phyloP scores from a whole-genome alignment of 2,888 invertebrate species.

The Phaonia tiefii region DNA sequence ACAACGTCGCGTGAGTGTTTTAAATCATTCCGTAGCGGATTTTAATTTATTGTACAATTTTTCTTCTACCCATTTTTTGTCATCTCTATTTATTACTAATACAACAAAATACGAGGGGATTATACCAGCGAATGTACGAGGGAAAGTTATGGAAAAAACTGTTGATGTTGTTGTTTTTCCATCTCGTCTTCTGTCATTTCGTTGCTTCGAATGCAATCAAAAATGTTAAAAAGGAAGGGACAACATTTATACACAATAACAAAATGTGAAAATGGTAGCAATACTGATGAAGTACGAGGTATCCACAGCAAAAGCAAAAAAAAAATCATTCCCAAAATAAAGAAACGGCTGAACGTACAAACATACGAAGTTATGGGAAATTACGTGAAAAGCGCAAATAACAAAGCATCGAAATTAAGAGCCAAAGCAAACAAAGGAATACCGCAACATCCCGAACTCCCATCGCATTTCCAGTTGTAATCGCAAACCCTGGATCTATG shows the following conservation, averaged over 20 bases:
- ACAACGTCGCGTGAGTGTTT: too few relatives aligned
- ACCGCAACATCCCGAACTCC: constrained; percentile 3
- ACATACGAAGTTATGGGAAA: constrained; percentile 43
- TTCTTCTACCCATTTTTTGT: too few relatives aligned
- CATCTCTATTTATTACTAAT: too few relatives aligned
- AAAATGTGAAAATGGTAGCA: constrained; percentile 15
- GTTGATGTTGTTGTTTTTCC: constrained; percentile 17
- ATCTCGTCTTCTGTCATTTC: constrained; percentile 18
- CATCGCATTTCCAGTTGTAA: neutral
- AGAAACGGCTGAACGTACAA: constrained; percentile 1
- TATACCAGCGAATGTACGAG: constrained; percentile 44
- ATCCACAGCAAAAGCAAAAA: neutral
- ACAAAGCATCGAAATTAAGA: constrained; percentile 38
- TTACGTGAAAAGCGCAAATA: constrained; percentile 48
- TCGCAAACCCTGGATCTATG: neutral
- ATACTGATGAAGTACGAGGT: neutral
- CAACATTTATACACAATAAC: constrained; percentile 41
- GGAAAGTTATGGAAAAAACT: constrained; percentile 36
- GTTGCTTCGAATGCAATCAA: constrained; percentile 57
- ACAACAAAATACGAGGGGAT: constrained; percentile 58
- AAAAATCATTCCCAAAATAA: constrained; percentile 21
- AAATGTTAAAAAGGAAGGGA: constrained; percentile 39
- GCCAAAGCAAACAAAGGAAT: constrained; percentile 1
- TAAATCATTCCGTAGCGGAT: too few relatives aligned
- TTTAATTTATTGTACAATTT: too few relatives aligned